Evolutionary conservation across 2,797 vertebrate species (phyloP).

Genomic region (Meda fulgida): DNA sequence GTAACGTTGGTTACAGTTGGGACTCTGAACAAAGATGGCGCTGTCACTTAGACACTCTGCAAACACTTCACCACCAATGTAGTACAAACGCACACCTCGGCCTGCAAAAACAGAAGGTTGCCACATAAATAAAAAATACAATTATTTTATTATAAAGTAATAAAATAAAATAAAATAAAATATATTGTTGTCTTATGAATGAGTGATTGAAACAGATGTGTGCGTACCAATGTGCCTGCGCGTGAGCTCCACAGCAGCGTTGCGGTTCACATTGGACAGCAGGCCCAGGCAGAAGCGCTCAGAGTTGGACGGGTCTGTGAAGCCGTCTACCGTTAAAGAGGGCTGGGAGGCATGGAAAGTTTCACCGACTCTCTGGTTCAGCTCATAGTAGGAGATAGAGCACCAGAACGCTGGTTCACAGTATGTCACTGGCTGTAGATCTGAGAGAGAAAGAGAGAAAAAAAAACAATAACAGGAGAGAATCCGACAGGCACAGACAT

Average conservation of each 20-base stretch:
- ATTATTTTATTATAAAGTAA: not conserved
- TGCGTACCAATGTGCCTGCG: conserved; percentile 91
- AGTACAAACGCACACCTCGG: conserved; percentile 95
- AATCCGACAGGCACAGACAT: conserved; percentile 26
- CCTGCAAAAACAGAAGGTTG: conserved; percentile 73
- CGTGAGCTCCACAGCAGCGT: conserved; percentile 93
- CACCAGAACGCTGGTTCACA: conserved; percentile 99
- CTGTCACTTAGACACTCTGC: conserved; percentile 98
- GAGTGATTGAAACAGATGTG: not conserved
- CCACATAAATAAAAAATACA: not conserved
- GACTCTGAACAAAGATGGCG: conserved; percentile 97
- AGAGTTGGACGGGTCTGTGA: conserved; percentile 97
- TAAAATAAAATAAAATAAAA: not conserved
- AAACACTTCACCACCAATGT: conserved; percentile 98
- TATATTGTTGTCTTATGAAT: not conserved
- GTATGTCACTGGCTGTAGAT: conserved; percentile 97
- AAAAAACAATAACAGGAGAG: conserved; percentile 18
- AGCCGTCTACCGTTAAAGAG: conserved; percentile 97
- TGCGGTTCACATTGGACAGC: conserved; percentile 96
- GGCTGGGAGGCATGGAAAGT: conserved; percentile 98
- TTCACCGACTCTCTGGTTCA: conserved; percentile 98
- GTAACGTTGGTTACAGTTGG: conserved; percentile 99
- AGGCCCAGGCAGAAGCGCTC: conserved; percentile 98
- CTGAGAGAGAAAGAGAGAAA: conserved; percentile 67
- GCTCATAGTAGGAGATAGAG: conserved; percentile 98